These are phyloP conservation scores for Dendronephthya gigantea DNA, from an alignment of 64 coral and sea anemone species.

Conservation along the genomic window DNA sequence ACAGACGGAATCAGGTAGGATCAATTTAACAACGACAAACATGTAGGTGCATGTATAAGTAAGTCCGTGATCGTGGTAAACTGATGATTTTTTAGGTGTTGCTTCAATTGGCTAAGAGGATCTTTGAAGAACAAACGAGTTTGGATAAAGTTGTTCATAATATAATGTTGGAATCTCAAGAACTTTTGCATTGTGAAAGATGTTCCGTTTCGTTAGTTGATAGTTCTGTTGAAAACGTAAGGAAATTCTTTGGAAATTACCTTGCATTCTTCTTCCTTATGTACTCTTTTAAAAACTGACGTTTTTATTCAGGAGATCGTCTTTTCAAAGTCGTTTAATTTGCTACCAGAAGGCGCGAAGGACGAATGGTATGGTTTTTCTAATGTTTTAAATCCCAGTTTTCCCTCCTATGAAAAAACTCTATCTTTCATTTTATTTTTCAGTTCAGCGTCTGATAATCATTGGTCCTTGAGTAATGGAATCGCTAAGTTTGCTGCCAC, in stretches of 20 bases:
- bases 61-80: no score
- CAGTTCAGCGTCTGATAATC: slow-evolving; percentile 47
- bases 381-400: no score
- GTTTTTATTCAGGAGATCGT: slow-evolving; percentile 40
- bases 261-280: no score
- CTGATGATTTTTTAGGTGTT: slow-evolving; percentile 40
- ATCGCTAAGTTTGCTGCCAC: slow-evolving; percentile 60
- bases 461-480: slow-evolving; percentile 82
- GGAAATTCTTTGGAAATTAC: not conserved
- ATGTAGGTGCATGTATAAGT: no score
- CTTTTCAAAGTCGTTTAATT: slow-evolving; percentile 84
- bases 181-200: slow-evolving; percentile 65
- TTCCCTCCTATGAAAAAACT: no score
- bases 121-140: slow-evolving; percentile 90
- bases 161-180: slow-evolving; percentile 76
- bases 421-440: no score
- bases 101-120: slow-evolving; percentile 65
- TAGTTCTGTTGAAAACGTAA: slow-evolving; percentile 38
- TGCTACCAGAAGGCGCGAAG: slow-evolving; percentile 54
- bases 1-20: slow-evolving; percentile 83
- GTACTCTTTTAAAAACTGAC: not conserved
- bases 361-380: slow-evolving; percentile 13
- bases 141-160: slow-evolving; percentile 75
- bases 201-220: slow-evolving; percentile 86
- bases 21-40: not conserved